A percentile compares a stretch with the other conserved stretches of the same genome.
phyloP scores from a whole-genome alignment of 1,140 invertebrate genomes.

The Brachionus rotundiformis region DNA sequence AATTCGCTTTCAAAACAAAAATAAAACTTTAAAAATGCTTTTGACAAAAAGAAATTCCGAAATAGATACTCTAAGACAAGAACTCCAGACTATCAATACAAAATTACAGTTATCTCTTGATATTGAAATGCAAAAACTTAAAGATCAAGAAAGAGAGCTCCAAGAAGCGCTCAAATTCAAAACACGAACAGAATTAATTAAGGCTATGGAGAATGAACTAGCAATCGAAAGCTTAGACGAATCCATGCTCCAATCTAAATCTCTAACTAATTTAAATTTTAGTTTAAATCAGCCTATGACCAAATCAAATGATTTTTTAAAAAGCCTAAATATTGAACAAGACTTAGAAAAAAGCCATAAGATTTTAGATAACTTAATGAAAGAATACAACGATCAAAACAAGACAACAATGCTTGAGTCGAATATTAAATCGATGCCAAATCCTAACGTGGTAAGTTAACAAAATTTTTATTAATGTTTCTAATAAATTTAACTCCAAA shows the following conservation, averaged over 20 bases:
- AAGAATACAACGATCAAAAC: not conserved
- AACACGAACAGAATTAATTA: constrained; percentile 14
- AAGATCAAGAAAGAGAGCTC: constrained; percentile 41
- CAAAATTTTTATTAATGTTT: not conserved
- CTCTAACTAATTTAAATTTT: not conserved
- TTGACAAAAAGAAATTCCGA: constrained; percentile 15
- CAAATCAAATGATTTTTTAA: not conserved
- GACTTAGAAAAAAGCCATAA: constrained; percentile 13
- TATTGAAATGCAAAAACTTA: constrained; percentile 29
- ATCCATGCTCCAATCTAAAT: not conserved
- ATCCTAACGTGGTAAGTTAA: constrained; percentile 9
- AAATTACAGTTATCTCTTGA: not conserved
- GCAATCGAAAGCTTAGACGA: constrained; percentile 8
- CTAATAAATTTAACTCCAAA: too few relatives aligned
- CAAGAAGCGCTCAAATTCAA: constrained; percentile 33
- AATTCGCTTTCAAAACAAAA: not conserved
- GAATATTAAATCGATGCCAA: not conserved
- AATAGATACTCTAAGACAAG: not conserved
- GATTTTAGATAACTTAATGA: constrained; percentile 31
- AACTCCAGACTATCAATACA: not conserved
- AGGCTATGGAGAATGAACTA: constrained; percentile 47
- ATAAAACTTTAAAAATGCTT: constrained; percentile 3
- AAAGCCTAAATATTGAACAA: constrained; percentile 17
- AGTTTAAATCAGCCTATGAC: not conserved
- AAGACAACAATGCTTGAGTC: not conserved